phyloP scores from a whole-genome alignment of 1,140 invertebrate species.

The Paramacrobiotus metropolitanus region DNA sequence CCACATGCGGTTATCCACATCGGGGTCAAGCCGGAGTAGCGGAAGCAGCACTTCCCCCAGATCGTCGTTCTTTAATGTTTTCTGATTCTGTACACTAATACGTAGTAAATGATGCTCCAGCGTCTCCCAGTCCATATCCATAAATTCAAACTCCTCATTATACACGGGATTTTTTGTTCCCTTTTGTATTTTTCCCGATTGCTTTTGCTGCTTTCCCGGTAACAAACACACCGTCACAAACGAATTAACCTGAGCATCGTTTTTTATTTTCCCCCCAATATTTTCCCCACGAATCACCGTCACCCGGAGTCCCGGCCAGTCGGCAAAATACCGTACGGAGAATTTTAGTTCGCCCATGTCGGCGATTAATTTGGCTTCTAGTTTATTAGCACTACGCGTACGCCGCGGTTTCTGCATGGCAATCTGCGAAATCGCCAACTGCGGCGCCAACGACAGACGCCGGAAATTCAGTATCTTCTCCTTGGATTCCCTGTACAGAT shows the following conservation, averaged over 20 bases:
- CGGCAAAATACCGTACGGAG: neutral
- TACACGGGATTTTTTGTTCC: constrained; percentile 18
- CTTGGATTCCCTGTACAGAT: neutral
- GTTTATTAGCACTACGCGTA: neutral
- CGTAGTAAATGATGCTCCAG: constrained; percentile 15
- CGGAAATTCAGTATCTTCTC: constrained; percentile 1
- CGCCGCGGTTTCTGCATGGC: neutral
- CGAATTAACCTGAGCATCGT: neutral
- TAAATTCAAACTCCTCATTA: constrained; percentile 19
- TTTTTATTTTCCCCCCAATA: neutral
- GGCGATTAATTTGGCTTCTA: neutral
- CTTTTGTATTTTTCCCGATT: neutral
- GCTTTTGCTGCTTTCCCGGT: neutral
- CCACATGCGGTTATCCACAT: constrained; percentile 21
- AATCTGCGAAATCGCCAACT: neutral
- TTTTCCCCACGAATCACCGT: neutral
- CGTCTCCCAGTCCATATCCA: constrained; percentile 15
- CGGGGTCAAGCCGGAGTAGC: constrained; percentile 18
- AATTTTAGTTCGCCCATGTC: constrained; percentile 3
- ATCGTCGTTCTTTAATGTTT: constrained; percentile 17
- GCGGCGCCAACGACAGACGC: neutral
- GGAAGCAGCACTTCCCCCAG: constrained; percentile 18
- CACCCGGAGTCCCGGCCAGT: neutral
- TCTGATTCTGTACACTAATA: constrained; percentile 18
- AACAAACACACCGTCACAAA: neutral